These are phyloP conservation scores for Nasalis larvatus DNA, from an alignment of 2,113 vertebrate species.

Conservation along the genomic window DNA sequence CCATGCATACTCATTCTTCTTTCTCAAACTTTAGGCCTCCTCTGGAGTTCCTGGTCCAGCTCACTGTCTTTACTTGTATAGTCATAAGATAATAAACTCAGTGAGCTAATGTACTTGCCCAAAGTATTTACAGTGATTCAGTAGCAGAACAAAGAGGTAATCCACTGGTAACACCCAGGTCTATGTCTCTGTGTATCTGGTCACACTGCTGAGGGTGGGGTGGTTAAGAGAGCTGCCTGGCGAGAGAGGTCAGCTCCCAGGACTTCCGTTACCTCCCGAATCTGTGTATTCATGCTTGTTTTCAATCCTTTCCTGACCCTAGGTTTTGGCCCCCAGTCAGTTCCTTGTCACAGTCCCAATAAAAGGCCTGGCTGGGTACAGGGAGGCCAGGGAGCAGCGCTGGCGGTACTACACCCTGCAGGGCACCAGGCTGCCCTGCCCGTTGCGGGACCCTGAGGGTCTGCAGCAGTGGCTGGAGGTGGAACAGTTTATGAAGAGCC, in stretches of 20 bases:
- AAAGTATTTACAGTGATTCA: neutral
- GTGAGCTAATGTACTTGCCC: neutral
- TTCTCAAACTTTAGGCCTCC: no score
- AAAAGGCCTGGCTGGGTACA: conserved; percentile 86
- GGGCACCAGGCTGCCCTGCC: conserved; percentile 84
- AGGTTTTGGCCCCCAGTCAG: conserved; percentile 88
- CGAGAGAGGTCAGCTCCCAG: rapidly evolving
- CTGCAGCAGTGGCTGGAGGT: conserved; percentile 89
- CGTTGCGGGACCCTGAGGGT: conserved; percentile 87
- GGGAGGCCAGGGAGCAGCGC: conserved; percentile 77
- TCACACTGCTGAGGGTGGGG: neutral
- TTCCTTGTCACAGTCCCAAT: conserved; percentile 88
- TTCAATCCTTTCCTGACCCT: conserved; percentile 59
- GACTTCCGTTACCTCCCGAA: rapidly evolving
- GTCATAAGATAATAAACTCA: neutral
- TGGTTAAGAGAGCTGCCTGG: neutral
- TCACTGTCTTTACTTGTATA: neutral
- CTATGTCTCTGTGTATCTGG: neutral
- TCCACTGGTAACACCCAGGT: neutral
- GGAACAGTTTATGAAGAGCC: conserved; percentile 87
- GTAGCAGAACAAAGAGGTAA: neutral
- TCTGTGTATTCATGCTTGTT: neutral
- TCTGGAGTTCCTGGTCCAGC: neutral
- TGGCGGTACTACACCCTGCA: conserved; percentile 89
- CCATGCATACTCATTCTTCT: neutral